Evolutionary conservation across 2,888 invertebrate genomes (phyloP).

Genomic region (Ochropleura leucogaster): DNA sequence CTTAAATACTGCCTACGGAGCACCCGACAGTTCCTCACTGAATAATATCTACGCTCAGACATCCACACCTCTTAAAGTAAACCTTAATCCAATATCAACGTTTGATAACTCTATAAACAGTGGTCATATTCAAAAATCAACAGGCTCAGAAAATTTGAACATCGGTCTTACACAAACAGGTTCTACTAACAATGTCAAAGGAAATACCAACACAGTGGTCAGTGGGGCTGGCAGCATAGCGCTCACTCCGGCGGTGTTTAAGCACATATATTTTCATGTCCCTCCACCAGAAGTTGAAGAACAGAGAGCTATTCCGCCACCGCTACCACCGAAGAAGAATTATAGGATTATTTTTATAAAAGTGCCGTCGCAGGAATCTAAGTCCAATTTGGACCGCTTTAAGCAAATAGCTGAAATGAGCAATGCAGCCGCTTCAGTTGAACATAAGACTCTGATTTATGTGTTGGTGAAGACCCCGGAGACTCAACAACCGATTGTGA

Average conservation of each 20-base stretch:
- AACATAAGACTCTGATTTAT: constrained; percentile 93
- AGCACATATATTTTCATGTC: constrained; percentile 94
- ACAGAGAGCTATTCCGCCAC: constrained; percentile 85
- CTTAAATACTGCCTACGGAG: constrained; percentile 16
- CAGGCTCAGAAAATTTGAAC: constrained; percentile 23
- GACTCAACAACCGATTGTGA: constrained; percentile 80
- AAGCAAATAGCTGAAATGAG: constrained; percentile 91
- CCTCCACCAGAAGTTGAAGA: constrained; percentile 93
- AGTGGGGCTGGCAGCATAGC: constrained; percentile 19
- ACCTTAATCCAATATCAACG: constrained; percentile 28
- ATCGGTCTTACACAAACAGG: constrained; percentile 12
- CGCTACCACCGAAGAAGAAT: constrained; percentile 90
- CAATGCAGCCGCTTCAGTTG: constrained; percentile 90
- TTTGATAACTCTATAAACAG: neutral
- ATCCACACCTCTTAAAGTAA: constrained; percentile 18
- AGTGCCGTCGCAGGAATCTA: constrained; percentile 91
- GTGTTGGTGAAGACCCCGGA: constrained; percentile 94
- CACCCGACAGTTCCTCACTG: constrained; percentile 6
- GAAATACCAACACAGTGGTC: neutral
- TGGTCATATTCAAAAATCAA: constrained; percentile 16
- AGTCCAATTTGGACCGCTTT: constrained; percentile 72
- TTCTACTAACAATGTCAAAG: constrained; percentile 13
- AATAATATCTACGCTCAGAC: constrained; percentile 18
- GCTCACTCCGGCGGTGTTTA: constrained; percentile 89
- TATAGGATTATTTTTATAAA: constrained; percentile 95